phyloP scores from a whole-genome alignment of 2,888 invertebrate genomes.

The Drosophila algonquin region DNA sequence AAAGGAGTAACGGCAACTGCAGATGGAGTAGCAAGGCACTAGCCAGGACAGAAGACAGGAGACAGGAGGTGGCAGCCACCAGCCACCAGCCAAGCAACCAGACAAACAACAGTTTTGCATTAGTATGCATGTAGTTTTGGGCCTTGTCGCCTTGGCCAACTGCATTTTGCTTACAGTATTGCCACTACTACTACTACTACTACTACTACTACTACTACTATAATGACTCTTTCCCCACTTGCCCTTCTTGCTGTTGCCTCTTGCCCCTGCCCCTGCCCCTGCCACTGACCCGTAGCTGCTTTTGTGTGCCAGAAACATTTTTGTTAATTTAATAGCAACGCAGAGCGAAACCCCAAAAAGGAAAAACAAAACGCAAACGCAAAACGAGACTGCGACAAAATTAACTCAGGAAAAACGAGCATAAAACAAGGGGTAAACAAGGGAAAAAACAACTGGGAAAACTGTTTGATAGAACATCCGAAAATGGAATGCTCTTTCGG shows the following conservation, averaged over 20 bases:
- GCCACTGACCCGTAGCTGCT: not conserved
- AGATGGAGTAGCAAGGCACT: not conserved
- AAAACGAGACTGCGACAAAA: constrained; percentile 26
- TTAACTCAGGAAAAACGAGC: constrained; percentile 7
- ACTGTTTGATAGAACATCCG: no score
- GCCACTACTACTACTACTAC: constrained; percentile 16
- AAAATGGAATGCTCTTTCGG: no score
- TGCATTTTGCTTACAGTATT: constrained; percentile 16
- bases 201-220: constrained; percentile 14
- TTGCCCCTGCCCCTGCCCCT: no score
- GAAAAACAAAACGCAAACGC: constrained; percentile 2
- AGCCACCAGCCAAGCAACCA: constrained; percentile 27
- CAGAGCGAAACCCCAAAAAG: not conserved
- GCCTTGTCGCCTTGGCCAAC: constrained; percentile 32
- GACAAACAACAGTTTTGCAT: constrained; percentile 55
- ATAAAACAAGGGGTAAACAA: constrained; percentile 6
- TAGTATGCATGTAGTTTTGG: constrained; percentile 35
- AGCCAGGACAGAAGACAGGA: not conserved
- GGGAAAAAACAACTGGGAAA: no score
- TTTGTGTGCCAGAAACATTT: constrained; percentile 31
- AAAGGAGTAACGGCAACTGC: not conserved
- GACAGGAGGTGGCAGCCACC: not conserved
- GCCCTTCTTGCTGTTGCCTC: not conserved
- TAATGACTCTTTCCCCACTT: constrained; percentile 5
- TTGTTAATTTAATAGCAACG: constrained; percentile 43